Conservation (phyloP, 1,140 invertebrate species). For the Megalonaias nervosa region DNA sequence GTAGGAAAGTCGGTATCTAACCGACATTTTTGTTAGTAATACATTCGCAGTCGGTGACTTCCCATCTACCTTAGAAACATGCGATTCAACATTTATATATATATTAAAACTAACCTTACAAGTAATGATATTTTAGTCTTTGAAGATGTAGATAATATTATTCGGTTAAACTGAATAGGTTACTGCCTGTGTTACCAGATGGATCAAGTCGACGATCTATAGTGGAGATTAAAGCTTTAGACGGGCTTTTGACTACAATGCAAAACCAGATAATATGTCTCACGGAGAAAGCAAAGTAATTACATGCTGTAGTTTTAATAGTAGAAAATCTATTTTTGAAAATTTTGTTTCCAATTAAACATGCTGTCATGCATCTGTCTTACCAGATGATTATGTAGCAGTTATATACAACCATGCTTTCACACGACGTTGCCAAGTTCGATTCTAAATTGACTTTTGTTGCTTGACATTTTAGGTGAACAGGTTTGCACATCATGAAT, state of each 20-base stretch:
- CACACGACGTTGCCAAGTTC: too few relatives aligned
- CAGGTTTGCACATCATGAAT: constrained; percentile 3
- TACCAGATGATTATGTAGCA: constrained; percentile 3
- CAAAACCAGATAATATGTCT: neutral
- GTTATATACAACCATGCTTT: neutral
- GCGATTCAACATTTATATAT: neutral
- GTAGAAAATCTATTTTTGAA: neutral
- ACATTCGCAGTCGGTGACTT: too few relatives aligned
- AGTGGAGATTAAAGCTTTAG: neutral
- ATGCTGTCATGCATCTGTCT: neutral
- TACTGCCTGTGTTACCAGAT: neutral
- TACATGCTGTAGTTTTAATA: neutral
- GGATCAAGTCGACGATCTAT: neutral
- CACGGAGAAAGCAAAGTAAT: neutral
- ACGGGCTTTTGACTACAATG: neutral
- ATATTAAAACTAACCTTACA: neutral
- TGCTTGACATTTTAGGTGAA: constrained; percentile 1
- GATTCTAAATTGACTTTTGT: neutral
- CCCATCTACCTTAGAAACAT: too few relatives aligned
- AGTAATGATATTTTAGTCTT: neutral
- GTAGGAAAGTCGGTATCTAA: too few relatives aligned
- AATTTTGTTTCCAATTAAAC: neutral
- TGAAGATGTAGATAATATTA: neutral
- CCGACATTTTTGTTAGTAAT: too few relatives aligned
- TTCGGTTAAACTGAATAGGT: constrained; percentile 6